These are phyloP conservation scores for Crambe crambe DNA, from an alignment of 37 sponge, comb jelly and placozoan species.

Conservation along the genomic window DNA sequence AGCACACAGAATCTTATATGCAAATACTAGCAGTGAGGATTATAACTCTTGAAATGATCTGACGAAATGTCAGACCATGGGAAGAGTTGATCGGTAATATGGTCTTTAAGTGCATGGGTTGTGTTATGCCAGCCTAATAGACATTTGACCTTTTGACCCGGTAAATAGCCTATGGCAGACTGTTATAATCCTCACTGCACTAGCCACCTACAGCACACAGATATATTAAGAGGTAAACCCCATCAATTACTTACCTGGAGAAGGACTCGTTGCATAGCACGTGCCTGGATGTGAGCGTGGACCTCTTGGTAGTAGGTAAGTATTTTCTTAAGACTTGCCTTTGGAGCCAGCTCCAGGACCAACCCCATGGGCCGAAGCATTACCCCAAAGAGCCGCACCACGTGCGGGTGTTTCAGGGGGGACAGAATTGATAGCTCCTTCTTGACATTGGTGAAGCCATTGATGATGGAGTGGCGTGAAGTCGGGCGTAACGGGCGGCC, in stretches of 20 bases:
- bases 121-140: too few species aligned
- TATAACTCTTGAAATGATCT: too few species aligned
- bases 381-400: conserved; percentile 56
- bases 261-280: conserved; percentile 39
- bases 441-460: conserved; percentile 57
- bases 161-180: too few species aligned
- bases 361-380: conserved; percentile 63
- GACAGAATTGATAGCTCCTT: conserved; percentile 71
- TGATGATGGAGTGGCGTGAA: conserved; percentile 37
- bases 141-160: too few species aligned
- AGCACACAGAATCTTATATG: neutral
- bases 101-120: too few species aligned
- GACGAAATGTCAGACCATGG: too few species aligned
- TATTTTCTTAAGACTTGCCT: conserved; percentile 57
- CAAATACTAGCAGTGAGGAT: too few species aligned
- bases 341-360: conserved; percentile 83
- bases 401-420: conserved; percentile 54
- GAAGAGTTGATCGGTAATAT: too few species aligned
- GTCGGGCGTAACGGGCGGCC: neutral
- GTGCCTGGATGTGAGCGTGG: conserved; percentile 16
- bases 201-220: too few species aligned
- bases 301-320: conserved; percentile 31
- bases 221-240: too few species aligned
- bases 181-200: too few species aligned
- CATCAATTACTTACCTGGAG: conserved; percentile 33